Percentiles rank a stretch among this genome's conserved stretches.
phyloP scores from a whole-genome alignment of 2,888 invertebrate species.

The Nymphalis urticae region DNA sequence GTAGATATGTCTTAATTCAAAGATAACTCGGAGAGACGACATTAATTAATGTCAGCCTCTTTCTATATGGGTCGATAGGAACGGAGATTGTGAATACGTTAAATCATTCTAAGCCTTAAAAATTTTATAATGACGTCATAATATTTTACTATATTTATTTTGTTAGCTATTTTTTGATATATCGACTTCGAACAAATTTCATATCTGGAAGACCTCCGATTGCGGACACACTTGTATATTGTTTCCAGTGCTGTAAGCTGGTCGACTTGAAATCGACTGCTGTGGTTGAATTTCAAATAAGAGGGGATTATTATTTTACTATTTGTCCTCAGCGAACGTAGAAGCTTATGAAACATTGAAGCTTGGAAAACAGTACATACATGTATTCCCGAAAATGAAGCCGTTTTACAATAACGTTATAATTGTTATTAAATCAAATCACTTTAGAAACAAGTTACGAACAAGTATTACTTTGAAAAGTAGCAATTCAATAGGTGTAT shows the following conservation, averaged over 20 bases:
- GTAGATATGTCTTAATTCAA: conserved; percentile 38
- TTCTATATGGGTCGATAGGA: conserved; percentile 30
- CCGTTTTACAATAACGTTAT: background rate
- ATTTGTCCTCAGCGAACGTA: no score
- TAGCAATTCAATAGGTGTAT: conserved; percentile 31
- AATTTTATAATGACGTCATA: conserved; percentile 14
- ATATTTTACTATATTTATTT: conserved; percentile 3
- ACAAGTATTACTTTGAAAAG: conserved; percentile 16
- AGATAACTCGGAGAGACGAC: conserved; percentile 37
- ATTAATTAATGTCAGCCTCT: conserved; percentile 39
- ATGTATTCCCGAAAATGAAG: background rate
- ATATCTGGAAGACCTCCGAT: no score
- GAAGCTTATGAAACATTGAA: no score
- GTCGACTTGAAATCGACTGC: no score
- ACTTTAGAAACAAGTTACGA: background rate
- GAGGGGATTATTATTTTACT: no score
- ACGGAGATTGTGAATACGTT: conserved; percentile 34
- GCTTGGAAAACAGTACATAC: no score
- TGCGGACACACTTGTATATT: no score
- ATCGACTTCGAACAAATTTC: no score
- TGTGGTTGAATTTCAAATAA: no score
- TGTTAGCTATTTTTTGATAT: no score
- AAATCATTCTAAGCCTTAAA: conserved; percentile 36
- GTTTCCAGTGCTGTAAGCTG: no score
- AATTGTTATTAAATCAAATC: background rate